phyloP scores from a whole-genome alignment of 2,797 vertebrate species.

The Molossus alvarezi region DNA sequence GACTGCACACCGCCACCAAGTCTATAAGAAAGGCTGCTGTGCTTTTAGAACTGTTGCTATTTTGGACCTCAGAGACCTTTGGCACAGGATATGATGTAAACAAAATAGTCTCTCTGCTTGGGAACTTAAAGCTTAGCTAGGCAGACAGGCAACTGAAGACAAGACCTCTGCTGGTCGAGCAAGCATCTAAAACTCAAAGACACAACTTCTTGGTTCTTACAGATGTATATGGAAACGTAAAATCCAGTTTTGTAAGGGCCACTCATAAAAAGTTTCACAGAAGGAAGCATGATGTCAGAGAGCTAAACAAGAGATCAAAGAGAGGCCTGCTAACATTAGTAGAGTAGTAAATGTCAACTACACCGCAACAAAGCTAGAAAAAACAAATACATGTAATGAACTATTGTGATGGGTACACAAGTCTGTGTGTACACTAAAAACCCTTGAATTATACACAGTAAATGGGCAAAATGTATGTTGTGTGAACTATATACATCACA shows the following conservation, averaged over 20 bases:
- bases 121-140: background rate
- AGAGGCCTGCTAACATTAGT: background rate
- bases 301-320: background rate
- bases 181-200: background rate
- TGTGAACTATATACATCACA: background rate
- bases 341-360: background rate
- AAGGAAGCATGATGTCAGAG: background rate
- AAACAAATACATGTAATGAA: background rate
- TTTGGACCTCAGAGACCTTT: constrained; percentile 28
- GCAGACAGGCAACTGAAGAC: background rate
- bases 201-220: background rate
- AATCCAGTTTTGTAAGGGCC: background rate
- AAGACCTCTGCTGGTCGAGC: background rate
- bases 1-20: background rate
- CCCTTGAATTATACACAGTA: background rate
- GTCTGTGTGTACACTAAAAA: background rate
- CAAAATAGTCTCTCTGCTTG: constrained; percentile 31
- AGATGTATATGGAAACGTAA: background rate
- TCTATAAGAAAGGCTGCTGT: background rate
- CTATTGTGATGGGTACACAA: no score
- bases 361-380: background rate
- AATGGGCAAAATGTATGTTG: background rate
- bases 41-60: background rate
- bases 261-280: background rate
- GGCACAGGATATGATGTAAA: background rate